These are phyloP conservation scores for Theristicus caerulescens DNA, from an alignment of 2,113 vertebrate species.

Conservation along the genomic window DNA sequence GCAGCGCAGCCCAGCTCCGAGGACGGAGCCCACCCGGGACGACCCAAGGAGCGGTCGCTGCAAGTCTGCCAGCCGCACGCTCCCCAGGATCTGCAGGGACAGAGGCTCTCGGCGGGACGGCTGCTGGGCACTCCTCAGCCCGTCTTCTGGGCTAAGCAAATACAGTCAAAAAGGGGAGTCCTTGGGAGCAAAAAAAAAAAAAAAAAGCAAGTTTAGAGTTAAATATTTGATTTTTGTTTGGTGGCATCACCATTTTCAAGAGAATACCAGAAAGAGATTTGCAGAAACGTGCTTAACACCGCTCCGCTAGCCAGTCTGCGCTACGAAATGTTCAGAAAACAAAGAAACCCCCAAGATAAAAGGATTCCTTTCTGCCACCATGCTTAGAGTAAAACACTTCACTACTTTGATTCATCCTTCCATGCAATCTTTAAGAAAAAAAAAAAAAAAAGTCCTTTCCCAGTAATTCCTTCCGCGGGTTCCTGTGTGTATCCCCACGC, in stretches of 20 bases:
- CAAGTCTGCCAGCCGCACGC: not conserved
- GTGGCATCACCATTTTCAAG: not conserved
- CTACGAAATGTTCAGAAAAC: not conserved
- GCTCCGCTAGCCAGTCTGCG: not conserved
- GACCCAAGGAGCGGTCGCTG: accelerated
- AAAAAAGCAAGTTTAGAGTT: not conserved
- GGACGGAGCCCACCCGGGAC: not conserved
- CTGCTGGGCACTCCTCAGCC: not conserved
- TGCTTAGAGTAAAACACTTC: not conserved
- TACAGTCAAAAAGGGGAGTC: not conserved
- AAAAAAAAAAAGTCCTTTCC: not conserved
- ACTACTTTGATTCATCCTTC: not conserved
- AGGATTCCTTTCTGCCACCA: not conserved
- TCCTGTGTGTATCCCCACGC: accelerated
- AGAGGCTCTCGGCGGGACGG: accelerated
- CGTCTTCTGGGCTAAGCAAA: not conserved
- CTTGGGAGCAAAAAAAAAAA: not conserved
- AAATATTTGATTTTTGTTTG: not conserved
- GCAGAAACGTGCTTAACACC: not conserved
- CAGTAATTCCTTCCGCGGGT: accelerated
- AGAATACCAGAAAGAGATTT: not conserved
- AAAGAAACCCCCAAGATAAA: not conserved
- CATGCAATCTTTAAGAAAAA: not conserved
- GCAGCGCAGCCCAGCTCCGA: not conserved
- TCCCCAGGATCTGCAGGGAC: not conserved